phyloP scores from a whole-genome alignment of 2,113 vertebrate genomes.

The Corythornis madagascariensis region DNA sequence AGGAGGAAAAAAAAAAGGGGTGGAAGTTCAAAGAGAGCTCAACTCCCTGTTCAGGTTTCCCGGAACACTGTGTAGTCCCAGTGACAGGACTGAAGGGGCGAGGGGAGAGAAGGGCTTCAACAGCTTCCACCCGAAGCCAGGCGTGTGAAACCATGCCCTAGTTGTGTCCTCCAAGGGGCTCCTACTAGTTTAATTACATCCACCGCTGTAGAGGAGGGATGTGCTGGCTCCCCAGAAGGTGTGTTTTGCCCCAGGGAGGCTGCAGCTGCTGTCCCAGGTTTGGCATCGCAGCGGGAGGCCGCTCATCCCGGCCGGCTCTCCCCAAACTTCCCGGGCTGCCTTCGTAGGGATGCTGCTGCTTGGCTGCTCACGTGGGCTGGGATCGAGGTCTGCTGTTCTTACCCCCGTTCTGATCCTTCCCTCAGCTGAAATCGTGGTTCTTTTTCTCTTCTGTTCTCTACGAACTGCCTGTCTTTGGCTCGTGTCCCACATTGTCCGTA shows the following conservation, averaged over 20 bases:
- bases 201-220: background rate
- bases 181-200: constrained; percentile 52
- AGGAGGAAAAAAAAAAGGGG: background rate
- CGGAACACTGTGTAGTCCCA: background rate
- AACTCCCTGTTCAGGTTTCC: background rate
- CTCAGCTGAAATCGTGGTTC: background rate
- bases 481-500: background rate
- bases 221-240: background rate
- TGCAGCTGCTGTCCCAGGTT: background rate
- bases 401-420: background rate
- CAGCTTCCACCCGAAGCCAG: background rate
- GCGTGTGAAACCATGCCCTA: constrained; percentile 39
- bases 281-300: background rate
- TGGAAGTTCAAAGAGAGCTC: background rate
- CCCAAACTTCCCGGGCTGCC: background rate
- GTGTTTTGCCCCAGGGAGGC: background rate
- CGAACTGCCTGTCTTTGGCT: constrained; percentile 48
- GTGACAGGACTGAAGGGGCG: background rate
- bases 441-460: background rate
- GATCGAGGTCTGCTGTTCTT: background rate
- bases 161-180: constrained; percentile 58
- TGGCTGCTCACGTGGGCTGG: background rate
- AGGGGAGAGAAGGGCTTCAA: background rate
- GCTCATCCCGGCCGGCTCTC: background rate
- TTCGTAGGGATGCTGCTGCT: background rate